A percentile compares a stretch with the other conserved stretches of the same genome.
These are phyloP conservation scores for Leptinotarsa rubiginosa DNA, from an alignment of 2,888 invertebrate species.

Conservation along the genomic window DNA sequence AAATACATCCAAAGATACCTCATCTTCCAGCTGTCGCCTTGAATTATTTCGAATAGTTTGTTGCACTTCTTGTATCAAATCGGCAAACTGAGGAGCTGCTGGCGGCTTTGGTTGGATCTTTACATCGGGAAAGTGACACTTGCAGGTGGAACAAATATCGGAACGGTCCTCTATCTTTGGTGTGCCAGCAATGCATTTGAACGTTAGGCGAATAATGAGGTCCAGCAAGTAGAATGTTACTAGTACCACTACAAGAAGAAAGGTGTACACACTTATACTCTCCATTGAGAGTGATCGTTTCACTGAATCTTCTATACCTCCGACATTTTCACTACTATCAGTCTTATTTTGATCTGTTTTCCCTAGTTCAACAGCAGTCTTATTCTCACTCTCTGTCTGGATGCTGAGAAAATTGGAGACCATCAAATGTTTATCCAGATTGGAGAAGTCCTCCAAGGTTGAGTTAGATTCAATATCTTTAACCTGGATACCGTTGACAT, in stretches of 20 bases:
- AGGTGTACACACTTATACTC: background rate
- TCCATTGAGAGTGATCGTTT: background rate
- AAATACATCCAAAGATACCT: too few species aligned
- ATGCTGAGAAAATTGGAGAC: background rate
- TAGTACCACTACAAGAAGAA: background rate
- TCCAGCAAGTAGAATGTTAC: background rate
- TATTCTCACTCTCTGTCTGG: background rate
- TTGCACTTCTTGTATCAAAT: too few species aligned
- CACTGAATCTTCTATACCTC: background rate
- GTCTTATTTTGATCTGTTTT: background rate
- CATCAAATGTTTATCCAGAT: too few species aligned
- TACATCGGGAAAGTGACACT: too few species aligned
- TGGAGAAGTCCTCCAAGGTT: background rate
- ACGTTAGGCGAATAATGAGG: background rate
- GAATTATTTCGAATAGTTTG: too few species aligned
- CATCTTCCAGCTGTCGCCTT: too few species aligned
- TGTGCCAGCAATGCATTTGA: background rate
- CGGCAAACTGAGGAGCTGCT: too few species aligned
- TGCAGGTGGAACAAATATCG: too few species aligned
- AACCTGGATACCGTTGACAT: background rate
- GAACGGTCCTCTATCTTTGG: too few species aligned
- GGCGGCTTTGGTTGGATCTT: too few species aligned
- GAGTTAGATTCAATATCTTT: background rate
- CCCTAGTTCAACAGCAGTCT: background rate
- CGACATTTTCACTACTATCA: background rate